Evolutionary conservation across 2,888 invertebrate genomes (phyloP).

Genomic region (Parelbella ahira): DNA sequence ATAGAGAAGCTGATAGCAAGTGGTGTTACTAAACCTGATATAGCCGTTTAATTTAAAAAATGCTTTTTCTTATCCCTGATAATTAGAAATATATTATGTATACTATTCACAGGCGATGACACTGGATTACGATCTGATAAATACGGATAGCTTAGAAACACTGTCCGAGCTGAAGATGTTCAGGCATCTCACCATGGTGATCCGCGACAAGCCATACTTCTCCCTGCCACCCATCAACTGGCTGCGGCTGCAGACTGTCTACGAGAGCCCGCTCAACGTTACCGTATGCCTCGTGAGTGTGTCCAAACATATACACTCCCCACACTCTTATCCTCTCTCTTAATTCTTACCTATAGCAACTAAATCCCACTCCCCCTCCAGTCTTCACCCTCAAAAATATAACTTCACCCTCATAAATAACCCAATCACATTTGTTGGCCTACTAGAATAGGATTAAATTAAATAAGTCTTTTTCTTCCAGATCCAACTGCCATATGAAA

Average conservation of each 20-base stretch:
- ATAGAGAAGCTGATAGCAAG: no score
- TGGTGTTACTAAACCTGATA: no score
- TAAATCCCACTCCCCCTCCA: no score
- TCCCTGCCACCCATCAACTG: conserved; percentile 43
- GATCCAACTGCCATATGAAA: conserved; percentile 51
- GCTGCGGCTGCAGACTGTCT: conserved; percentile 37
- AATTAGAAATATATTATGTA: no score
- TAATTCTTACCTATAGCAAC: no score
- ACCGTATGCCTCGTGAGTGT: conserved; percentile 58
- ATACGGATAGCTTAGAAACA: conserved; percentile 43
- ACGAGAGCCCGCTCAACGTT: conserved; percentile 40
- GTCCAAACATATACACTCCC: not conserved
- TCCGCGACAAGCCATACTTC: conserved; percentile 44
- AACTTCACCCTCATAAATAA: no score
- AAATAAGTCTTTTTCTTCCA: no score
- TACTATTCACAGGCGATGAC: conserved; percentile 61
- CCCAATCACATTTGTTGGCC: no score
- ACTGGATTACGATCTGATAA: conserved; percentile 54
- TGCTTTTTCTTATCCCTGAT: no score
- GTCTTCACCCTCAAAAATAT: no score
- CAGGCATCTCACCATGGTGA: conserved; percentile 38
- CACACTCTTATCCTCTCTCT: no score
- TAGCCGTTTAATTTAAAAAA: no score
- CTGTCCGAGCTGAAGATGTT: conserved; percentile 41
- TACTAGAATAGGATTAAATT: not conserved